phyloP scores from a whole-genome alignment of 2,113 vertebrate genomes.

The Otus sunia region DNA sequence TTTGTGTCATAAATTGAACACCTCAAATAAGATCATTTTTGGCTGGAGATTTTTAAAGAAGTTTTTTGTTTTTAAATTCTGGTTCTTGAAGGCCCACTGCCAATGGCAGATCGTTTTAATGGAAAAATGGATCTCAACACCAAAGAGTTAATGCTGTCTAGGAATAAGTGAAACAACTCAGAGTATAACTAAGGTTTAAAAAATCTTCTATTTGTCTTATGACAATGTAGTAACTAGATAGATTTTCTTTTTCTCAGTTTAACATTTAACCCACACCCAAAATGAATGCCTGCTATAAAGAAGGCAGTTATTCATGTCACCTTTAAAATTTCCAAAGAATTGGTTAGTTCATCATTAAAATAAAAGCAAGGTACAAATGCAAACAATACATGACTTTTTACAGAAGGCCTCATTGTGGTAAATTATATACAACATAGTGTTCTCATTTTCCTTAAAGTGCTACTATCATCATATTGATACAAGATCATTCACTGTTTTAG shows the following conservation, averaged over 20 bases:
- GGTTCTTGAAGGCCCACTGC: background rate
- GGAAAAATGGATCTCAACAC: background rate
- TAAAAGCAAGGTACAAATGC: constrained; percentile 32
- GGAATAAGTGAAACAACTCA: background rate
- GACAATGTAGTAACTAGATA: background rate
- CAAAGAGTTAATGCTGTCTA: background rate
- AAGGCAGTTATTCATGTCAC: background rate
- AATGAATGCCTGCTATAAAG: background rate
- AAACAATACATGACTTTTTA: constrained; percentile 60
- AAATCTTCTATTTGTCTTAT: background rate
- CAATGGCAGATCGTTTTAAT: background rate
- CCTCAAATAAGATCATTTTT: background rate
- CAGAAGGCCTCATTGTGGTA: constrained; percentile 78
- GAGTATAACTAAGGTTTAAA: background rate
- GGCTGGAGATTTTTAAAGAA: background rate
- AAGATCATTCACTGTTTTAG: constrained; percentile 82
- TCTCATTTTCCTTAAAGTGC: constrained; percentile 76
- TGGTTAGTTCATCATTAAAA: constrained; percentile 34
- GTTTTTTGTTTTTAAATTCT: background rate
- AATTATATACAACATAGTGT: constrained; percentile 65
- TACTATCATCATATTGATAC: background rate
- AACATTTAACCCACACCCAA: constrained; percentile 10
- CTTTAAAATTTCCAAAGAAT: constrained; percentile 29
- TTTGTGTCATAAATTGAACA: background rate
- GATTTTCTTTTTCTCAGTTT: background rate